phyloP scores from a whole-genome alignment of 2,113 vertebrate species.

The Abramis brama region DNA sequence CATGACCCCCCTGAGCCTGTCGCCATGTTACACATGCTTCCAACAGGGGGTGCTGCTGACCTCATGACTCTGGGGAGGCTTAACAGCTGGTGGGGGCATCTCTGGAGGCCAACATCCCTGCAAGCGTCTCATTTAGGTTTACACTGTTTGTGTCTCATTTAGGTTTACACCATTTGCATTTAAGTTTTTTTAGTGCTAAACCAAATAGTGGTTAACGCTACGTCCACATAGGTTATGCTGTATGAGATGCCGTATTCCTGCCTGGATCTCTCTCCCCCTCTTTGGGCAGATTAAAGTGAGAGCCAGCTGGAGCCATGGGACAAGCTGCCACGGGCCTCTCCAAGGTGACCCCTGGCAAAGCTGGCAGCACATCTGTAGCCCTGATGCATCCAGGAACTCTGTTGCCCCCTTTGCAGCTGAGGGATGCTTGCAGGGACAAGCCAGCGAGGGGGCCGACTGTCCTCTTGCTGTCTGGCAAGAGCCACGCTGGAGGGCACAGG shows the following conservation, averaged over 20 bases:
- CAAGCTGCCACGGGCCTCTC: conserved; percentile 60
- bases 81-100: conserved; percentile 72
- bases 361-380: conserved; percentile 69
- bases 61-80: conserved; percentile 53
- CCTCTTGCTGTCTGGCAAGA: conserved; percentile 49
- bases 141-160: neutral
- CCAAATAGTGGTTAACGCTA: neutral
- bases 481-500: conserved; percentile 49
- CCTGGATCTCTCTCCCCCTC: conserved; percentile 36
- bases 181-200: neutral
- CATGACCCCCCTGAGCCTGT: conserved; percentile 63
- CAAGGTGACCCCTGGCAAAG: conserved; percentile 71
- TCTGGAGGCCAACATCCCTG: conserved; percentile 54
- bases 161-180: conserved; percentile 13
- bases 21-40: conserved; percentile 63
- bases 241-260: conserved; percentile 14
- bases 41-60: conserved; percentile 66
- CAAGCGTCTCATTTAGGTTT: conserved; percentile 28
- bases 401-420: conserved; percentile 45
- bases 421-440: conserved; percentile 51
- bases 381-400: conserved; percentile 56
- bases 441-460: conserved; percentile 53
- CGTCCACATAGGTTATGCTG: neutral
- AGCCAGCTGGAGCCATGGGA: conserved; percentile 62
- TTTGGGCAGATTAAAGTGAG: conserved; percentile 61